Conservation (phyloP, 2,888 invertebrate genomes). For the Heliconius hortense region DNA sequence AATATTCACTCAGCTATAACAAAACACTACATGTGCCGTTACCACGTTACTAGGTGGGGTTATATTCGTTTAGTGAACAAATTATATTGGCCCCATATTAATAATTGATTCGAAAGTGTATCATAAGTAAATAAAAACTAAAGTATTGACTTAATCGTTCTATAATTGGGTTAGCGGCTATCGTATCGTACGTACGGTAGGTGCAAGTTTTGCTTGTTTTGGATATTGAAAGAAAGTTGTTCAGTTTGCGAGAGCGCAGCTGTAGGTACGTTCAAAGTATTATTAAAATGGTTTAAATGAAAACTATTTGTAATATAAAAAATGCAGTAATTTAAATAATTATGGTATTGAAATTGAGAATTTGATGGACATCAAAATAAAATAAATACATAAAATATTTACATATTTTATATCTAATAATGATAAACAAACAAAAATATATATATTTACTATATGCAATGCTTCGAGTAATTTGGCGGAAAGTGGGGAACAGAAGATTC, state of each 20-base stretch:
- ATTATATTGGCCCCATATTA: slow-evolving; percentile 28
- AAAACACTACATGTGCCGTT: slow-evolving; percentile 1
- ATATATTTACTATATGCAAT: too few species aligned
- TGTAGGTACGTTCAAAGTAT: not conserved
- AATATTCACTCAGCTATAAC: not conserved
- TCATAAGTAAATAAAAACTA: slow-evolving; percentile 32
- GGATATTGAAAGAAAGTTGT: slow-evolving; percentile 25
- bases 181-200: not conserved
- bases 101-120: slow-evolving; percentile 37
- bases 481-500: too few species aligned
- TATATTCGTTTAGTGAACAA: slow-evolving; percentile 30
- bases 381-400: too few species aligned
- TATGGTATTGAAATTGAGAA: too few species aligned
- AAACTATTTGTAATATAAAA: not conserved
- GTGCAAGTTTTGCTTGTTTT: slow-evolving; percentile 11
- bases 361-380: too few species aligned
- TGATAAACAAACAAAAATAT: too few species aligned
- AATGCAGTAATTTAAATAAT: not conserved
- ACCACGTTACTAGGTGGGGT: slow-evolving; percentile 30
- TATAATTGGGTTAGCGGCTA: slow-evolving; percentile 43
- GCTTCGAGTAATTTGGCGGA: too few species aligned
- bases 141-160: slow-evolving; percentile 25
- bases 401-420: too few species aligned
- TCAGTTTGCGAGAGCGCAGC: not conserved
- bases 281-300: not conserved